These are phyloP conservation scores for Mylabris phalerata DNA, from an alignment of 1,140 invertebrate genomes.

Conservation along the genomic window DNA sequence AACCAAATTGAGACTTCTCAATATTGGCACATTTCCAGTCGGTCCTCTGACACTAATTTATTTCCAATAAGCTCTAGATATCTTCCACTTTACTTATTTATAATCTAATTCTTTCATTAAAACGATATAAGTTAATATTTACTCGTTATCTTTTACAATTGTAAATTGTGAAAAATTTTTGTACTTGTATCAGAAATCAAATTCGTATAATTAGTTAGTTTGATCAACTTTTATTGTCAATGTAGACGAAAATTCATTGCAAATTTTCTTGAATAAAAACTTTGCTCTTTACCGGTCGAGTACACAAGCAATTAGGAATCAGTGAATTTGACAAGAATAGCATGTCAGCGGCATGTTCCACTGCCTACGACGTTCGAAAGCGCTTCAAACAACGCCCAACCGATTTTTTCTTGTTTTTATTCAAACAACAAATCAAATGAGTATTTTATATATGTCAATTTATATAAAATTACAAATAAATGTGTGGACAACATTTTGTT, in stretches of 20 bases:
- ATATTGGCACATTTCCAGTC: conserved; percentile 15
- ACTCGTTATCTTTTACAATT: too few species aligned
- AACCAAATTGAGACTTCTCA: conserved; percentile 4
- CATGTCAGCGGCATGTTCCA: conserved; percentile 28
- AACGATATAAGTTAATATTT: too few species aligned
- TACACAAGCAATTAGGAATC: conserved; percentile 33
- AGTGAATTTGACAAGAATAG: conserved; percentile 30
- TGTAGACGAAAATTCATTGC: conserved; percentile 6
- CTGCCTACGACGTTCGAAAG: conserved; percentile 6
- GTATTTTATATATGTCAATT: too few species aligned
- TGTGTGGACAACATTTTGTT: neutral
- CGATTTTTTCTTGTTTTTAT: too few species aligned
- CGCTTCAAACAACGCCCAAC: too few species aligned
- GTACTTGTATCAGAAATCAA: too few species aligned
- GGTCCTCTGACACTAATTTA: neutral
- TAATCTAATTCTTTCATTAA: too few species aligned
- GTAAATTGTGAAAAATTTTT: too few species aligned
- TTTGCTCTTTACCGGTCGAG: conserved; percentile 23
- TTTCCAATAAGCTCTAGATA: neutral
- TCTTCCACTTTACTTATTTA: too few species aligned
- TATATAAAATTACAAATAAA: too few species aligned
- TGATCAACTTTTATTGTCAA: neutral
- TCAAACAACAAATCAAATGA: too few species aligned
- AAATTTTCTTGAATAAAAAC: conserved; percentile 23
- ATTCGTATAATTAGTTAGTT: too few species aligned